Evolutionary conservation across 64 coral and sea anemone species (phyloP).

Genomic region (Orbicella faveolata): DNA sequence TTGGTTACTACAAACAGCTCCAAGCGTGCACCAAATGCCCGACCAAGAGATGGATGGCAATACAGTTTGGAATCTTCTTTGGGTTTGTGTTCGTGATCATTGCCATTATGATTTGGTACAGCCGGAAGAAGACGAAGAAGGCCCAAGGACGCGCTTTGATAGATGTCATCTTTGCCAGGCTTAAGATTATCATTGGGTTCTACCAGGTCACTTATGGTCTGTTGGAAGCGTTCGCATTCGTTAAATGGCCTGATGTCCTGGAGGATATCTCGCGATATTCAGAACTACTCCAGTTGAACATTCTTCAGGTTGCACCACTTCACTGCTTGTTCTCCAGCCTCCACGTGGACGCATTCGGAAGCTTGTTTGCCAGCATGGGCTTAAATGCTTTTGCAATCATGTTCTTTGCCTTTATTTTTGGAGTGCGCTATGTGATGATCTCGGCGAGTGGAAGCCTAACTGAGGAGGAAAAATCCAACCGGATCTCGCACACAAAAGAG

Average conservation of each 20-base stretch:
- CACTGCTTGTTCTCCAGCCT: constrained; percentile 5
- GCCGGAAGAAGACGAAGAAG: constrained; percentile 2
- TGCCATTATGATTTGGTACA: constrained; percentile 31
- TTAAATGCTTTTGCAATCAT: constrained; percentile 4
- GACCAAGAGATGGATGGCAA: neutral
- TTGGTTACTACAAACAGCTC: constrained; percentile 33
- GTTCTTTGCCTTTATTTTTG: neutral
- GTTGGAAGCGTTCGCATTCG: constrained; percentile 8
- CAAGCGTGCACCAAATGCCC: constrained; percentile 33
- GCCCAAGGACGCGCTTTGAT: neutral
- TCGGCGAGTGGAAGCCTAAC: neutral
- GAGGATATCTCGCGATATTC: constrained; percentile 2
- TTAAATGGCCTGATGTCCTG: constrained; percentile 29
- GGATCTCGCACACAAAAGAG: constrained; percentile 31
- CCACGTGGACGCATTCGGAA: constrained; percentile 28
- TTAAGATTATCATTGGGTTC: constrained; percentile 36
- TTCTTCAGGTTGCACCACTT: constrained; percentile 12
- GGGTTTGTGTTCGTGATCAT: neutral
- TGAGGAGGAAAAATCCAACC: neutral
- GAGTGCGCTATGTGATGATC: neutral
- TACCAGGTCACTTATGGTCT: constrained; percentile 32
- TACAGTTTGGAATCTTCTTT: neutral
- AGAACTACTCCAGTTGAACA: constrained; percentile 30
- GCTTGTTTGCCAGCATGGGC: constrained; percentile 24
- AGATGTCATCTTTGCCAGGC: constrained; percentile 18